phyloP scores from a whole-genome alignment of 2,113 vertebrate genomes.

The Murina feae region DNA sequence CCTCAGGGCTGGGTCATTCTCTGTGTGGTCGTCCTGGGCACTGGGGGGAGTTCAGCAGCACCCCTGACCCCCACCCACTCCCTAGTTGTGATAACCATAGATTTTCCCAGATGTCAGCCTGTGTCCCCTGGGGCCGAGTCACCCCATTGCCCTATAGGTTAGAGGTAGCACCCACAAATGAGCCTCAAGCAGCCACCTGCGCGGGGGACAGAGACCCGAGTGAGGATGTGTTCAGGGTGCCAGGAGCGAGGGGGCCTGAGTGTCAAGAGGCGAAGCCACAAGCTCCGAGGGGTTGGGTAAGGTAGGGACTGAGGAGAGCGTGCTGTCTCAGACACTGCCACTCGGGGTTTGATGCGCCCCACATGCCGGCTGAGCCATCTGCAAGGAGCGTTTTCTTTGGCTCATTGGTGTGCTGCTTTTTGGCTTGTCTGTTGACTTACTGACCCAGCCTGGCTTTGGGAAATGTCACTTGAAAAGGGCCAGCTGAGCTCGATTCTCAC shows the following conservation, averaged over 20 bases:
- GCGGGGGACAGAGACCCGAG: background rate
- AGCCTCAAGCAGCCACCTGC: background rate
- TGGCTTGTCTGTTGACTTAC: background rate
- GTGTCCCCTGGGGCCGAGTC: background rate
- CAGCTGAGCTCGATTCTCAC: rapidly evolving
- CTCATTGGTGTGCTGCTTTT: background rate
- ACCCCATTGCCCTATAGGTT: background rate
- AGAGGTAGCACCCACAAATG: background rate
- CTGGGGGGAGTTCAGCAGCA: background rate
- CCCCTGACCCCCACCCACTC: background rate
- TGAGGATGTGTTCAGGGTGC: background rate
- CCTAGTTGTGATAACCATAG: background rate
- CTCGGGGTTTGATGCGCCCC: rapidly evolving
- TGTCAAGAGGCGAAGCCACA: rapidly evolving
- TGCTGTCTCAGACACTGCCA: background rate
- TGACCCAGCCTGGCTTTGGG: rapidly evolving
- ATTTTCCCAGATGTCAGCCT: background rate
- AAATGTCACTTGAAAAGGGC: background rate
- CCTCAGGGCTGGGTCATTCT: rapidly evolving
- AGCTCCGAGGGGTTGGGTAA: background rate
- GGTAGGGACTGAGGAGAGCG: background rate
- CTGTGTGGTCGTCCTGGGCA: background rate
- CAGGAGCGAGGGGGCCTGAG: background rate
- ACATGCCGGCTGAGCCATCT: background rate
- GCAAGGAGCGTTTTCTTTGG: background rate